Evolutionary conservation across 2,888 invertebrate species (phyloP), one percentile per base, ranked within the genome.

Genomic region (Ischnura elegans): DNA sequence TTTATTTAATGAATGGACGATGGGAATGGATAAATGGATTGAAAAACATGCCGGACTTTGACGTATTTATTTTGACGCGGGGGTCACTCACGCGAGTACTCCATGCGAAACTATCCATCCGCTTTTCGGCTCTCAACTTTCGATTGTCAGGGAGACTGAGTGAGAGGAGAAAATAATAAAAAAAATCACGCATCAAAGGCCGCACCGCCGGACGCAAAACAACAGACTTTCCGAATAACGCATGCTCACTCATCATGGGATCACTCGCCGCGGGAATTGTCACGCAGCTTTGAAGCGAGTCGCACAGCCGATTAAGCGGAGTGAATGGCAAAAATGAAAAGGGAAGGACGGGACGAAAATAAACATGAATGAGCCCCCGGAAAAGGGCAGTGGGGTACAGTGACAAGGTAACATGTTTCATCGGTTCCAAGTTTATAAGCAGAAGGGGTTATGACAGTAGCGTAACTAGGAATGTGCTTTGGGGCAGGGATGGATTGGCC

Each of bases 1-100:
- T 25, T 76, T 25, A 36, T 76, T 76, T 76, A 76, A 76, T 76
- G 76, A 76, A 76, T 76, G 76, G 76, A 76, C 76, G 76, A 76
- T 29, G 13, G 76, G 36, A 76, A 76, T 76, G 76, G 76, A 76
- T 76, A 76, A 76, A 76, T 76, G 76, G 76, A 76, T 76, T 76
- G 76, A 36, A 76, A 76, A 76, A 76, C 76, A 36, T 25, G 76
- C 76, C 36, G 76, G 36, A 76, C 76, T 76, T 76, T 76, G 76
- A 76, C 76, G 76, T 76, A 76, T 76, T 36, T 76, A 76, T 76
- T 76, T 76, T 76, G 76, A 76, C 76, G 36, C 13, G 2, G 76
- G n/a, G 29, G 76, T 76, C 76, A 36, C 76, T 36, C 76, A 36
- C 36, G 13, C 76, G 13, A 6, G 36, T 10, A 6, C 76, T 76